Evolutionary conservation across 2,797 vertebrate genomes (phyloP).

Genomic region (Pangasius krempfi): DNA sequence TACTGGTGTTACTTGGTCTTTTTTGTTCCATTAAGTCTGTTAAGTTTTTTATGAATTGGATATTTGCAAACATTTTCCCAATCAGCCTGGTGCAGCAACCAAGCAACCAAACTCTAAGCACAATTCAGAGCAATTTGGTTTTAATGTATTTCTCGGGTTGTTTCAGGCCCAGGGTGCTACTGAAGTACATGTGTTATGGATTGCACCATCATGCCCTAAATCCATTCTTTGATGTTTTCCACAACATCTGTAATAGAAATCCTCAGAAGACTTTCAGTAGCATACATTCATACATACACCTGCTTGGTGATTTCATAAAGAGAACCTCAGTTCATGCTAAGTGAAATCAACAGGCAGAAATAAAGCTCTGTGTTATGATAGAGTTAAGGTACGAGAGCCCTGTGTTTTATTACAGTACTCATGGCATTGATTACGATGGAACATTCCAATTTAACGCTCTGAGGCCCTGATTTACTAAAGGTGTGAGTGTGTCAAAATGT

Average conservation of each 20-base stretch:
- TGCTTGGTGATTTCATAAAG: neutral
- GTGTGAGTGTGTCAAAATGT: neutral
- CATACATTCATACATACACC: constrained; percentile 11
- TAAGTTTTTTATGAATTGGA: neutral
- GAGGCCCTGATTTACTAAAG: constrained; percentile 11
- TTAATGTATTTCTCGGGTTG: constrained; percentile 22
- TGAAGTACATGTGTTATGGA: constrained; percentile 33
- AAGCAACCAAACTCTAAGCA: constrained; percentile 8
- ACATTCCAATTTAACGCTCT: constrained; percentile 1
- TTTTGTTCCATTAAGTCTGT: neutral
- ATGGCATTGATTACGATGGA: constrained; percentile 4
- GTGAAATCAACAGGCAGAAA: constrained; percentile 1
- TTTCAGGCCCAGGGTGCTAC: constrained; percentile 27
- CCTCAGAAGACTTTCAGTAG: neutral
- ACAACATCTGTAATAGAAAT: neutral
- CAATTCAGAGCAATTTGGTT: constrained; percentile 8
- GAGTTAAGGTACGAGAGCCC: neutral
- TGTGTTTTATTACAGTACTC: constrained; percentile 23
- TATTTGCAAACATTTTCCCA: constrained; percentile 37
- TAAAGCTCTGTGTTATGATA: constrained; percentile 2
- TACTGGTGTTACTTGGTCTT: neutral
- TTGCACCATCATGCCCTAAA: constrained; percentile 33
- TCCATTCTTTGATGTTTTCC: constrained; percentile 36
- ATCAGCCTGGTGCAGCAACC: constrained; percentile 1
- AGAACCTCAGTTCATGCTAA: neutral